Base-by-base conservation (phyloP, 2,888 invertebrate genomes). In the Theretra japonica region DNA sequence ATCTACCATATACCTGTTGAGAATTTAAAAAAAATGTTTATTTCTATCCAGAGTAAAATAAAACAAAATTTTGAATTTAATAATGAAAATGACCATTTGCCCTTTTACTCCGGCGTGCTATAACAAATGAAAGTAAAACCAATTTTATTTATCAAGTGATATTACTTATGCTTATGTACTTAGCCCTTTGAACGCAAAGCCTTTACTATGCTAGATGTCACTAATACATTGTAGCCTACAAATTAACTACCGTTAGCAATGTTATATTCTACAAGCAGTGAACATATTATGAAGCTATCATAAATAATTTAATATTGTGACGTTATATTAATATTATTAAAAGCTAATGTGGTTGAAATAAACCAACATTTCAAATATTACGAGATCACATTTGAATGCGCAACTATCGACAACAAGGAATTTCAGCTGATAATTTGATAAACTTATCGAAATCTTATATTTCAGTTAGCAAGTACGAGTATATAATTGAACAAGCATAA, bases 1-100 rank as follows among this genome's bases (percentile, higher is more conserved):
- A 95, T 79, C 98, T 95, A 4, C 97, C 97, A 84, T 97, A 96
- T 2, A 97, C 90, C 95, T 96, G 77, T 28, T 75, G 75, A 56
- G 73, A 72, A 68, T n/a, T n/a, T n/a, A 19, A 70, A 57, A 56
- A 33, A 28, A 17, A 2, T 7, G 7, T 21, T 53, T 4, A 21
- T n/a, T 19, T 50, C 2, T 53, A 25, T 21, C 7, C 21, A 0
- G 4, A 23, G 41, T 15, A 23, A 21, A 65, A 23, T 23, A 21
- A 65, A 23, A 33, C 23, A 65, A 21, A 48, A 48, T 41, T 21
- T 41, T 33, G 33, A 62, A 62, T 41, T 21, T 65, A 65, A 11
- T 41, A 48, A 65, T 65, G 48, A 48, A 48, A 65, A 65, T 65
- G 21, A 48, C 65, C 65, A 65, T 65, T 65, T 65, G 65, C 48